Evolutionary conservation across 2,888 invertebrate genomes (phyloP), one percentile per base, ranked within the genome.

Genomic region (Diarsia dahlii): DNA sequence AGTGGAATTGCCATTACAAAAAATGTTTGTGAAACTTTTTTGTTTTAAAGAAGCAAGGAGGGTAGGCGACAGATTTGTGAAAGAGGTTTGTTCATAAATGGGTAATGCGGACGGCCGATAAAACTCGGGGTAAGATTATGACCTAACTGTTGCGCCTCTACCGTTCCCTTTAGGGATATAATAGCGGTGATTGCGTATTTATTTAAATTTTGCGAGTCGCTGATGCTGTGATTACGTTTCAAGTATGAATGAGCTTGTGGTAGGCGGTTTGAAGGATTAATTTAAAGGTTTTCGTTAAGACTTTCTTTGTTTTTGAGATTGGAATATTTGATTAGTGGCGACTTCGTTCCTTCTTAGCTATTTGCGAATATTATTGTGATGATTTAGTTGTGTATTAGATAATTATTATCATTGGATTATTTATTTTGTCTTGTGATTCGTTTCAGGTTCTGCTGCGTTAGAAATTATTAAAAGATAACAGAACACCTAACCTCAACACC

Each of bases 71-170:
- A 58, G 58, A 72, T 12, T 67, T 56, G 63, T 74, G 69, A 70
- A 80, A 81, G 65, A 75, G 87, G 85, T 81, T 80, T 72, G 68
- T 68, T 84, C 81, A 86, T 84, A 84, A 78, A 84, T 82, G 81
- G 70, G 67, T 82, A 85, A 84, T 85, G 73, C 71, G 74, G 84
- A 87, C 71, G 82, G 84, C 85, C 83, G 85, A 87, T 87, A 86
- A 81, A 89, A 85, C 77, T 82, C 81, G 87, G 84, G 87, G 78
- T 75, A 79, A 87, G 89, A 90, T 93, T 91, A 94, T 91, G 89
- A 91, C 91, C 93, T 91, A 95, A 93, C 95, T 95, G 95, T 95
- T 95, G 95, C 95, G 92, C 88, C 88, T 87, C 46, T 58, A 78
- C 65, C 73, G 52, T 46, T 63, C 76, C 70, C 75, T 66, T 28